A percentile compares a stretch with the other conserved stretches of the same genome.
Conservation (phyloP, 2,888 invertebrate species). For the Tenthredo scrophulariae region DNA sequence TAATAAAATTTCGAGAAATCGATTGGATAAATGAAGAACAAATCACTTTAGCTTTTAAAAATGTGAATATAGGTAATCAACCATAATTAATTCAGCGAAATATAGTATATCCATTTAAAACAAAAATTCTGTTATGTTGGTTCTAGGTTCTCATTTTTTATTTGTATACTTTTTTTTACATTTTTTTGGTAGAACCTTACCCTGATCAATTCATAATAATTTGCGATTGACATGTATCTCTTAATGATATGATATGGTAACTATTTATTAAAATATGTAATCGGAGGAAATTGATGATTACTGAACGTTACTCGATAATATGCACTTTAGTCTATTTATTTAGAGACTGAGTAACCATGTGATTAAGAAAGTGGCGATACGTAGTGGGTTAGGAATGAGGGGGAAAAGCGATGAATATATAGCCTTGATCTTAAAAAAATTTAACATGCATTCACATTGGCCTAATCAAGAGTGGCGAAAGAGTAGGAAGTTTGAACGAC, state of each 20-base stretch:
- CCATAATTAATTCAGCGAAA: background rate
- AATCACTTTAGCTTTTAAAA: background rate
- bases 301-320: background rate
- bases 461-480: conserved; percentile 6
- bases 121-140: background rate
- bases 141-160: background rate
- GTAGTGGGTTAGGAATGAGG: background rate
- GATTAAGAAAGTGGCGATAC: background rate
- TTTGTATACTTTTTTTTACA: too few species aligned
- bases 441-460: conserved; percentile 9
- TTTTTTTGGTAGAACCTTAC: too few species aligned
- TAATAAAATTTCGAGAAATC: too few species aligned
- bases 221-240: too few species aligned
- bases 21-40: too few species aligned
- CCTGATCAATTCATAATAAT: too few species aligned
- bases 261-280: background rate
- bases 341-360: background rate
- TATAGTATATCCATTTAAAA: background rate
- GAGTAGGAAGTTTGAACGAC: conserved; percentile 23
- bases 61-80: background rate
- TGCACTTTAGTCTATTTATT: background rate
- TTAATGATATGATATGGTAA: background rate
- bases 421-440: conserved; percentile 41
- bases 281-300: background rate
- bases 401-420: background rate